Percentiles rank a stretch among this genome's conserved stretches.
phyloP scores from a whole-genome alignment of 2,888 invertebrate genomes.

The Mimas tiliae region DNA sequence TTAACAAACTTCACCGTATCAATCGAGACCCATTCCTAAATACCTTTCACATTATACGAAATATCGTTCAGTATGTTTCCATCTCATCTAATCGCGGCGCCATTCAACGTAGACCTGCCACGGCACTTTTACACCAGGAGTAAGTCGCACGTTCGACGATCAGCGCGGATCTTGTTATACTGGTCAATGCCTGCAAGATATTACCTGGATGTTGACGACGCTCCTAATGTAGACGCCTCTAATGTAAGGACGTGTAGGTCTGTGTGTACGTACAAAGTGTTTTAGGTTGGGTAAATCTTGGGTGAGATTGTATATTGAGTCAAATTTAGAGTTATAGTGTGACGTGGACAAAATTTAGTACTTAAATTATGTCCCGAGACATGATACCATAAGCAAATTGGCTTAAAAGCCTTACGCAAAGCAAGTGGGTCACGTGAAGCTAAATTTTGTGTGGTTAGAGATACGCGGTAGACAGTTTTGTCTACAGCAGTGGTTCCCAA shows the following conservation, averaged over 20 bases:
- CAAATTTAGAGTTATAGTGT: neutral
- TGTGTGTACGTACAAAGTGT: slow-evolving; percentile 5
- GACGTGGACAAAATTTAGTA: no score
- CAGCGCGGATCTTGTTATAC: slow-evolving; percentile 20
- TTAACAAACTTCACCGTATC: neutral
- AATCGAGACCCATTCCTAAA: neutral
- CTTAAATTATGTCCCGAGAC: no score
- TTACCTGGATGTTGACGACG: slow-evolving; percentile 31
- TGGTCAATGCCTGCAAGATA: slow-evolving; percentile 26
- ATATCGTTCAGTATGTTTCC: slow-evolving; percentile 8
- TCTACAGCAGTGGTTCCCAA: no score
- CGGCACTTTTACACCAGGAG: neutral
- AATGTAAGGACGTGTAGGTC: slow-evolving; percentile 25
- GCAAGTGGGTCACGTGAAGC: no score
- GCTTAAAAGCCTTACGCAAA: no score
- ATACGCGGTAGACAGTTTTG: no score
- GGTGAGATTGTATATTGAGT: neutral
- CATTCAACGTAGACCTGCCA: slow-evolving; percentile 12
- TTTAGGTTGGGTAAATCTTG: neutral
- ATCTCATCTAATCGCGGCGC: slow-evolving; percentile 13
- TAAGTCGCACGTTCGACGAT: slow-evolving; percentile 9
- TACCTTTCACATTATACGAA: slow-evolving; percentile 2
- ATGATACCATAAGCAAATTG: no score
- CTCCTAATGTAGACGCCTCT: slow-evolving; percentile 30
- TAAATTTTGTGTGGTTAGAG: no score